phyloP scores from a whole-genome alignment of 2,888 invertebrate genomes.

The Caenorhabditis macrosperma region DNA sequence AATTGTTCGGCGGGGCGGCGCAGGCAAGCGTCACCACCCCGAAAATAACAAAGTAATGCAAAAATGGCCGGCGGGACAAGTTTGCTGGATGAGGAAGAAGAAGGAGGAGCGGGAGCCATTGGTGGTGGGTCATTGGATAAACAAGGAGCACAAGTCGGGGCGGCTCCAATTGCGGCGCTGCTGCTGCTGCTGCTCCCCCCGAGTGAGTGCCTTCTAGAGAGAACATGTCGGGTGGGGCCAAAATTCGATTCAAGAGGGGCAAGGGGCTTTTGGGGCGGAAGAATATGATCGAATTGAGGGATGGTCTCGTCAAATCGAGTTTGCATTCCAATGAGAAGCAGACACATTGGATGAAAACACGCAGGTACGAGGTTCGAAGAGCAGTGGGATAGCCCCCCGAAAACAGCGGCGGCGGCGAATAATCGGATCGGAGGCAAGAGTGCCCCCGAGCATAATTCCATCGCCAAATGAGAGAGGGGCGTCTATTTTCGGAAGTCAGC shows the following conservation, averaged over 20 bases:
- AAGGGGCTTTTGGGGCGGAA: slow-evolving; percentile 23
- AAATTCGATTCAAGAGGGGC: not conserved
- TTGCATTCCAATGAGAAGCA: slow-evolving; percentile 28
- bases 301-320: slow-evolving; percentile 26
- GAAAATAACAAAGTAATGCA: slow-evolving; percentile 16
- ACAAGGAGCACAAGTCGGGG: slow-evolving; percentile 25
- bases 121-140: slow-evolving; percentile 37
- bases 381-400: not conserved
- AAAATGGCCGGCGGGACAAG: slow-evolving; percentile 10
- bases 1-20: not conserved
- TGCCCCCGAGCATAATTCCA: slow-evolving; percentile 18
- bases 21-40: not conserved
- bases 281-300: slow-evolving; percentile 45
- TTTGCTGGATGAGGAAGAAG: slow-evolving; percentile 7
- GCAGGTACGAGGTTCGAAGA: not conserved
- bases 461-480: not conserved
- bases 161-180: slow-evolving; percentile 23
- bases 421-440: slow-evolving; percentile 13
- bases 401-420: not conserved
- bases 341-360: not conserved
- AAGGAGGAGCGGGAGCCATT: no score
- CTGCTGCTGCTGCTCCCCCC: not conserved
- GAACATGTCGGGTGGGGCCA: no score
- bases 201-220: no score
- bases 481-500: slow-evolving; percentile 33